phyloP scores from a whole-genome alignment of 30 jellyfish, hydroid and myxozoan genomes.

The Chrysaora quinquecirrha region DNA sequence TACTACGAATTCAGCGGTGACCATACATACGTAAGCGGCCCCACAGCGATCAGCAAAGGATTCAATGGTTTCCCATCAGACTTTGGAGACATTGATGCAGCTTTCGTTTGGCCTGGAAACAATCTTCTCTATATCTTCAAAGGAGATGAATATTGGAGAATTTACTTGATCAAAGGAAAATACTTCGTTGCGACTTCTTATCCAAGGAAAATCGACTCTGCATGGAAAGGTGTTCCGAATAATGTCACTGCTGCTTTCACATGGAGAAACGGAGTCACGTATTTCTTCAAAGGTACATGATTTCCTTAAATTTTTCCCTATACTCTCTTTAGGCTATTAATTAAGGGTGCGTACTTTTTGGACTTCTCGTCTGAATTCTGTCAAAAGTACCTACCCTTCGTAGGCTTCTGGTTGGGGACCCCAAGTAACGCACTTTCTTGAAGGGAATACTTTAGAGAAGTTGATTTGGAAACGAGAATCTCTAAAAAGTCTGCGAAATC shows the following conservation, averaged over 20 bases:
- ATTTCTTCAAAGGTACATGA: conserved; percentile 84
- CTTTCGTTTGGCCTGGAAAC: conserved; percentile 77
- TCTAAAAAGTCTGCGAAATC: neutral
- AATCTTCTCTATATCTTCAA: conserved; percentile 75
- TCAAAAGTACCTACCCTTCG: neutral
- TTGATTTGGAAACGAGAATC: no score
- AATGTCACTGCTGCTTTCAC: conserved; percentile 71
- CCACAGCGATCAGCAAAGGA: conserved; percentile 66
- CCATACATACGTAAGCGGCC: conserved; percentile 36
- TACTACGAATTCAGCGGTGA: conserved; percentile 64
- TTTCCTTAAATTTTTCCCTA: no score
- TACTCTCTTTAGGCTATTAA: no score
- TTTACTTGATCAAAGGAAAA: conserved; percentile 12
- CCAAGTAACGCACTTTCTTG: neutral
- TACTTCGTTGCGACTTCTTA: conserved; percentile 28
- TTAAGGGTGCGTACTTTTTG: neutral
- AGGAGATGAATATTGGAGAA: conserved; percentile 80
- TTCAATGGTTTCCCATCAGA: conserved; percentile 67
- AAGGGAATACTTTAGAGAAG: no score
- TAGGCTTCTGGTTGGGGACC: neutral
- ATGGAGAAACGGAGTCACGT: conserved; percentile 83
- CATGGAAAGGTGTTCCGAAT: conserved; percentile 85
- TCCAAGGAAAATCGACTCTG: conserved; percentile 62
- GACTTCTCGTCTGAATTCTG: no score
- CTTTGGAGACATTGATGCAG: conserved; percentile 80